Evolutionary conservation across 2,888 invertebrate species (phyloP).

Genomic region (Chrysotoxum bicinctum): DNA sequence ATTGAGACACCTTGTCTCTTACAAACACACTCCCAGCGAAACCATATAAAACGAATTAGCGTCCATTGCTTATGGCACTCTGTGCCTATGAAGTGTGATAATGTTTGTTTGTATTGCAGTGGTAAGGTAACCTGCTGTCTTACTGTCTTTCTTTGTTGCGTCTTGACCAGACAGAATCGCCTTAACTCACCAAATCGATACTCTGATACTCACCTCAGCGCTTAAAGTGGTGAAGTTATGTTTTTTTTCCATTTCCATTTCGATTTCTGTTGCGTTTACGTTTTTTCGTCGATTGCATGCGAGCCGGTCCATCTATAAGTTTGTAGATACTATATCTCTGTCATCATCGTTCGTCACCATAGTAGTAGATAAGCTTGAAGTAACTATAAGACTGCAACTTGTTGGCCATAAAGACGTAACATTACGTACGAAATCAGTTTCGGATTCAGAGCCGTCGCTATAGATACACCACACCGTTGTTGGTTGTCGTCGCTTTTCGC

Average conservation of each 20-base stretch:
- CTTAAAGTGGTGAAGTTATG: constrained; percentile 18
- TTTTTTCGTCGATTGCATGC: constrained; percentile 64
- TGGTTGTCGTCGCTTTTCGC: constrained; percentile 27
- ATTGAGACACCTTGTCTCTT: constrained; percentile 2
- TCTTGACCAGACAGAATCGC: constrained; percentile 43
- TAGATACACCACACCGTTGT: neutral
- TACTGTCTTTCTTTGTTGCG: constrained; percentile 36
- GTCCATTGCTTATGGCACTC: neutral
- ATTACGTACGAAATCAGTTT: constrained; percentile 46
- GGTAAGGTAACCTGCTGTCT: constrained; percentile 31
- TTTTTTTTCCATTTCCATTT: constrained; percentile 48
- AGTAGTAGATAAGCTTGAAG: constrained; percentile 29
- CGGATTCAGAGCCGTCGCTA: constrained; percentile 32
- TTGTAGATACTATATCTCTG: constrained; percentile 16
- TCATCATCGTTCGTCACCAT: constrained; percentile 42
- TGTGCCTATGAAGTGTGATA: neutral
- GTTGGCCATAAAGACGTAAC: constrained; percentile 67
- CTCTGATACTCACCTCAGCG: neutral
- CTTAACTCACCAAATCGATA: constrained; percentile 32
- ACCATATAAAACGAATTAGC: neutral
- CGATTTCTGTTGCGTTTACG: constrained; percentile 58
- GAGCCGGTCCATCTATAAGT: constrained; percentile 48
- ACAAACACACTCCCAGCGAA: neutral
- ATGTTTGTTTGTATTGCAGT: neutral
- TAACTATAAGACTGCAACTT: constrained; percentile 15